phyloP scores from a whole-genome alignment of 2,888 invertebrate genomes.

The Chesias legatella region DNA sequence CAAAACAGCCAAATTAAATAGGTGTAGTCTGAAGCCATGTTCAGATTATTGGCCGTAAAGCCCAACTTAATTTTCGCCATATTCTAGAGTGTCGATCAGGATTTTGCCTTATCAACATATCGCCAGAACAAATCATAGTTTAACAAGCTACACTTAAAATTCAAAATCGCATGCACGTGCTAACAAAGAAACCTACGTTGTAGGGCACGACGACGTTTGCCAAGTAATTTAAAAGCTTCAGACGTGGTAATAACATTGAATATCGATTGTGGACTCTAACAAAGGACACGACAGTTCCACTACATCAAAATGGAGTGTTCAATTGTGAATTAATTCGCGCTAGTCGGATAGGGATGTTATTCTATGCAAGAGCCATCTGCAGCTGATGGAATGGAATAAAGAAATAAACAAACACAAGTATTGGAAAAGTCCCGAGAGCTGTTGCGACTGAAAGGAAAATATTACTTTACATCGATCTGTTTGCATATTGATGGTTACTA shows the following conservation, averaged over 20 bases:
- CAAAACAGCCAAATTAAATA: background rate
- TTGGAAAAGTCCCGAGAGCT: no score
- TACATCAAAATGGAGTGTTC: conserved; percentile 79
- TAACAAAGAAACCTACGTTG: conserved; percentile 13
- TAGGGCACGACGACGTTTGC: conserved; percentile 15
- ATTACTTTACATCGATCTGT: no score
- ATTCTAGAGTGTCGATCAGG: conserved; percentile 41
- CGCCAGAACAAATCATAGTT: conserved; percentile 3
- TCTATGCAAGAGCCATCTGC: background rate
- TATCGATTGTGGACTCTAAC: conserved; percentile 12
- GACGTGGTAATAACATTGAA: conserved; percentile 7
- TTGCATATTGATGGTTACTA: no score
- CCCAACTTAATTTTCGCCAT: conserved; percentile 35
- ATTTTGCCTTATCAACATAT: conserved; percentile 36
- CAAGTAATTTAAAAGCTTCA: conserved; percentile 7
- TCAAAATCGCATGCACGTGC: conserved; percentile 20
- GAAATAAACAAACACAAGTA: no score
- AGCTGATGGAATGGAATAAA: no score
- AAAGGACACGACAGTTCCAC: conserved; percentile 63
- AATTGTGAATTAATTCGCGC: conserved; percentile 73
- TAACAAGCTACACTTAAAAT: conserved; percentile 18
- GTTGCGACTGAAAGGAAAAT: no score
- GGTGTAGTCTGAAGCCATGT: conserved; percentile 14
- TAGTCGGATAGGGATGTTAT: conserved; percentile 19
- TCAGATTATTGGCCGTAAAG: conserved; percentile 27